Conservation (phyloP, 2,888 invertebrate genomes). For the Polia nebulosa region DNA sequence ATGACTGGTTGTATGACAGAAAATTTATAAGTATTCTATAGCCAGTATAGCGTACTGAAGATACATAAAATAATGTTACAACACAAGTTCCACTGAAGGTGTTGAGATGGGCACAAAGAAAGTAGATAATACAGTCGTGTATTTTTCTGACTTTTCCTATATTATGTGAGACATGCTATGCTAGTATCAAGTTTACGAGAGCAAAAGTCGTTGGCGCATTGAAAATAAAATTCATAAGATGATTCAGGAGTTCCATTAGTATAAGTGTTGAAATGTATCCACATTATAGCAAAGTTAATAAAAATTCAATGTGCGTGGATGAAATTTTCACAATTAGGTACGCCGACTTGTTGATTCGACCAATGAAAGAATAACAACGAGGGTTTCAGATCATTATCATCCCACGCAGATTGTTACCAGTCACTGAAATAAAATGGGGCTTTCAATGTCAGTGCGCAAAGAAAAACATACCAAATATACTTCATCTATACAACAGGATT, state of each 20-base stretch:
- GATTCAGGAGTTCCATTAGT: constrained; percentile 48
- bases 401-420: constrained; percentile 34
- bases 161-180: too few species aligned
- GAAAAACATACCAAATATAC: neutral
- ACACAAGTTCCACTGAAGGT: neutral
- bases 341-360: constrained; percentile 41
- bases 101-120: neutral
- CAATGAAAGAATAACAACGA: constrained; percentile 50
- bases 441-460: constrained; percentile 15
- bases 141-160: too few species aligned
- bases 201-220: neutral
- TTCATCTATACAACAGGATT: neutral
- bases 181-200: too few species aligned
- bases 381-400: constrained; percentile 36
- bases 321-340: constrained; percentile 51
- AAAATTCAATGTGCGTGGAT: constrained; percentile 48
- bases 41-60: neutral
- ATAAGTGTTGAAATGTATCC: constrained; percentile 43
- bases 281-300: constrained; percentile 49
- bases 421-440: constrained; percentile 19
- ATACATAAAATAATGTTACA: neutral
- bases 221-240: constrained; percentile 27
- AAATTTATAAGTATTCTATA: too few species aligned
- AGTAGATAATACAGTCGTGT: too few species aligned
- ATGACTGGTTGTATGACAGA: neutral